Base-by-base conservation (phyloP, 35 echinoderm and acorn worm genomes). In the Ophiothrix spiculata region DNA sequence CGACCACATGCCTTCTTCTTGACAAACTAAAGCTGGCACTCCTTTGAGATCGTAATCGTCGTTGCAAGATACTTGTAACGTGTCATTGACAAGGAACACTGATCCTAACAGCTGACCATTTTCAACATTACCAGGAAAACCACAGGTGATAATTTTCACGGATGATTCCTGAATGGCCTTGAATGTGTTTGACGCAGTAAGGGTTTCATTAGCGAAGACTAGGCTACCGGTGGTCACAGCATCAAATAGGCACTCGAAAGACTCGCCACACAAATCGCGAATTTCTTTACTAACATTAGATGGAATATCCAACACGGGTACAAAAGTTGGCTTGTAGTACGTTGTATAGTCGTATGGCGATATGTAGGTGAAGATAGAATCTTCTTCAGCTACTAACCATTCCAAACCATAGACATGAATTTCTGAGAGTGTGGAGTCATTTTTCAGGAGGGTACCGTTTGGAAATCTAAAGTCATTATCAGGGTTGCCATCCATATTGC, bases 61-160 rank as follows among this genome's bases (percentile, higher is more conserved):
- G 29, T 78, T 37, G 41, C 91, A 92, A 31, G 35, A 33, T 11
- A 84, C 78, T 29, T 74, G 35, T 19, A 92, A 6, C 1, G 54
- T 84, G 4, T 39, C 45, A 33, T 85, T 85, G n/a, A 83, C 91
- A 1, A 92, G 40, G 41, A 64, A 92, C 56, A 91, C 84, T 31
- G 34, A 40, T 23, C 91, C 91, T 31, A 32, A 49, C 13, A 92
- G 33, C 12, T 63, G 1, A 77, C 91, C 91, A 38, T 92, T 88
- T 60, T 88, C 74, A 21, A 88, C 45, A 13, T 37, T 79, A 19
- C 91, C 91, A 36, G 91, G 91, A 64, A 69, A 87, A 36, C 91
- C 91, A 79, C 91, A 92, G 39, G 74, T 92, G 38, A 88, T 33
- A 78, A 88, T 88, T 84, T 88, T 92, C 34, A 92, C 80, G 19